Base-by-base conservation (phyloP, 2,797 vertebrate species). In the Sphenodon punctatus region DNA sequence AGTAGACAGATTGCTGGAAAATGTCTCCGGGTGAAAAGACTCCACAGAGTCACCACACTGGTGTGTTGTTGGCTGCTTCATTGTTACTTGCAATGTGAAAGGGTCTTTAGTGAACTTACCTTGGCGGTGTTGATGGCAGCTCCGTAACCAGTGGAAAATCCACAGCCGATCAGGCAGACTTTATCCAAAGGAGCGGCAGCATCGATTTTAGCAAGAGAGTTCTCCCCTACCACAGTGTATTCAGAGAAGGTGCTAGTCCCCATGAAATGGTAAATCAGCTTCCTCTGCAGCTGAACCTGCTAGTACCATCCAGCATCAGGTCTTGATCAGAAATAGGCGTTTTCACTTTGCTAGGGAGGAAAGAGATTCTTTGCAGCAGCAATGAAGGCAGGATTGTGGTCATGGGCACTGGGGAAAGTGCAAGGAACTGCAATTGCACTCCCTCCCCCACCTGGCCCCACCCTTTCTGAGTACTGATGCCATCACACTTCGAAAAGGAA, bases 231-330 rank as follows among this genome's bases (percentile, higher is more conserved):
- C 27, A 97, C 96, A 0, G 97, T 97, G 88, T 97, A 97, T 92
- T 97, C 96, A 0, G 97, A 95, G 89, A 97, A 97, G 38, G 97
- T 97, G 94, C 97, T 97, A 91, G 96, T 96, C 9, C 95, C 95
- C 95, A 97, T 97, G 82, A 96, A 96, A 90, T 97, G 96, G 65
- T 96, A 96, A 70, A 98, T 71, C 83, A 94, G 95, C 90, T 96
- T 95, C 97, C 97, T 90, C 95, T 97, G 92, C 96, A 97, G 63
- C 96, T 97, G 91, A 98, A 97, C 51, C 96, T 93, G 17, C 94
- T 94, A 4, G 96, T 97, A 27, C 94, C 94, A 78, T 97, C 97
- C 1, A 96, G 93, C 88, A 97, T 96, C 77, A 97, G 79, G 61
- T 86, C 89, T 48, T 78, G 73, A 55, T 80, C 61, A 66, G 67